Percentiles rank a stretch among this genome's conserved stretches.
Evolutionary conservation across 1,140 invertebrate species (phyloP).

Genomic region (Platyscapa corneri): DNA sequence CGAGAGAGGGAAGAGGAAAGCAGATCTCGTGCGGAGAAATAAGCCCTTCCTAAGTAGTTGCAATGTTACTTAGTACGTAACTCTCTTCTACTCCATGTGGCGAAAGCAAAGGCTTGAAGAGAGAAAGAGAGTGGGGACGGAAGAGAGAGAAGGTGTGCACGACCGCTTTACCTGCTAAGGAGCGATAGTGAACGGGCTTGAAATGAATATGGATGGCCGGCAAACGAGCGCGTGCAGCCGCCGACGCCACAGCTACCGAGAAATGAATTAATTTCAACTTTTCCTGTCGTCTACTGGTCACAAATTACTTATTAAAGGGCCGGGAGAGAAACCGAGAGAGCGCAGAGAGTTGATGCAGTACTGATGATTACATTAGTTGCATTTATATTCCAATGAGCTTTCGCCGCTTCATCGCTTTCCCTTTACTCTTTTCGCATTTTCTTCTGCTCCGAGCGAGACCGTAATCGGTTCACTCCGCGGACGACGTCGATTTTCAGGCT

Average conservation of each 20-base stretch:
- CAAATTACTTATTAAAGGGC: conserved; percentile 43
- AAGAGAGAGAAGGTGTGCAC: background rate
- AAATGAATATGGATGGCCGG: conserved; percentile 54
- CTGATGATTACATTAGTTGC: background rate
- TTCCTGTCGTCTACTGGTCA: conserved; percentile 23
- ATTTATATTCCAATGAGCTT: background rate
- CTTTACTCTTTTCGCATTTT: background rate
- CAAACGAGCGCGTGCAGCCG: conserved; percentile 36
- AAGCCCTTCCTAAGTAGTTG: conserved; percentile 9
- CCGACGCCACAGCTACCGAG: conserved; percentile 9
- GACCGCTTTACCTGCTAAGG: conserved; percentile 32
- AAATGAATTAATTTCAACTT: conserved; percentile 56
- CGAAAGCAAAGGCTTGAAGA: background rate
- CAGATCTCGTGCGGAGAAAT: background rate
- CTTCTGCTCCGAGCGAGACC: background rate
- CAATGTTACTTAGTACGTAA: background rate
- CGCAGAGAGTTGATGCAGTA: background rate
- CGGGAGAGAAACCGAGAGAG: background rate
- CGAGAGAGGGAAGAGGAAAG: background rate
- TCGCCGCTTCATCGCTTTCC: background rate
- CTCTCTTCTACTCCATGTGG: background rate
- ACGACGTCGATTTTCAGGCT: background rate
- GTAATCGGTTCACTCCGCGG: background rate
- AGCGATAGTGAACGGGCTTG: conserved; percentile 38
- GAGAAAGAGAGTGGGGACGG: background rate